Conservation (phyloP, 2,888 invertebrate genomes). For the Nebria salina region DNA sequence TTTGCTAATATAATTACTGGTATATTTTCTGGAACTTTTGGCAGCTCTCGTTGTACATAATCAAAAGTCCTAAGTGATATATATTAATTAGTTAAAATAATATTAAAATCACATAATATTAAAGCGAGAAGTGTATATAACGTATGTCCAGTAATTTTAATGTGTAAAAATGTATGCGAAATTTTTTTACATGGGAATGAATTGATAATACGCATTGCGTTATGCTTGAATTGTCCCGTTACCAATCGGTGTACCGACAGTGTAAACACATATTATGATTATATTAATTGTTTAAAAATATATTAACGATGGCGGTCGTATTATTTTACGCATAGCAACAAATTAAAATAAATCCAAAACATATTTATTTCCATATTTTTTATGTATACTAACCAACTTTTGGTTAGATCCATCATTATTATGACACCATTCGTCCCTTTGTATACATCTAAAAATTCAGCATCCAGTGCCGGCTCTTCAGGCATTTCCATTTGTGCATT, state of each 20-base stretch:
- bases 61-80: slow-evolving; percentile 82
- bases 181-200: no score
- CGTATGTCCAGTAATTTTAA: no score
- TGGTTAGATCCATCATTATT: slow-evolving; percentile 93
- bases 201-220: no score
- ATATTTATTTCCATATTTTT: neutral
- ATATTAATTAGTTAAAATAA: slow-evolving; percentile 24
- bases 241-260: no score
- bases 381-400: slow-evolving; percentile 76
- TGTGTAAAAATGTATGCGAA: no score
- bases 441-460: slow-evolving; percentile 95
- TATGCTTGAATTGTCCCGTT: no score
- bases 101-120: neutral
- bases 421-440: slow-evolving; percentile 96
- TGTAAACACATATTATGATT: no score
- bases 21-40: slow-evolving; percentile 79
- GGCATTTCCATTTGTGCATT: slow-evolving; percentile 70
- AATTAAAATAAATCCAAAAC: neutral
- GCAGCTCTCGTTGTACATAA: slow-evolving; percentile 89
- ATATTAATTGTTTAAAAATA: no score
- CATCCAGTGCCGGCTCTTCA: slow-evolving; percentile 85
- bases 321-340: neutral
- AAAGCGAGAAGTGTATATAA: neutral
- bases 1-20: slow-evolving; percentile 92
- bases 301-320: no score